Percentiles rank a stretch among this genome's conserved stretches.
Conservation (phyloP, 2,888 invertebrate genomes). For the Nomada fabriciana region DNA sequence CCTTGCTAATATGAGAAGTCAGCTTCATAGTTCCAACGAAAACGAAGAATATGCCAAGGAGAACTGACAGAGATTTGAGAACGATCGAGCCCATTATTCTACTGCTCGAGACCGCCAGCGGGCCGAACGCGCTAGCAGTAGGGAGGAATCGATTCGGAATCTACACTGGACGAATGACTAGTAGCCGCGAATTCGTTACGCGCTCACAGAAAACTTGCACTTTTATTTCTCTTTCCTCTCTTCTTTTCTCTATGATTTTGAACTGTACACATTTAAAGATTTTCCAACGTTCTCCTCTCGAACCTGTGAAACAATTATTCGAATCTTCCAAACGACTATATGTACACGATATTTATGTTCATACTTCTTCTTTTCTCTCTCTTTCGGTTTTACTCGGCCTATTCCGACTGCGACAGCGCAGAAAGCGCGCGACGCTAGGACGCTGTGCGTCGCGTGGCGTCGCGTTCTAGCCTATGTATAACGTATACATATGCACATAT, state of each 20-base stretch:
- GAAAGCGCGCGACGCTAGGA: constrained; percentile 58
- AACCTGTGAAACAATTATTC: constrained; percentile 50
- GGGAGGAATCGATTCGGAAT: constrained; percentile 57
- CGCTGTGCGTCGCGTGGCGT: constrained; percentile 63
- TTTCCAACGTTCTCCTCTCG: constrained; percentile 15
- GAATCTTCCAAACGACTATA: constrained; percentile 47
- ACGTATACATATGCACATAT: neutral
- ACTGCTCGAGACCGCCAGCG: constrained; percentile 21
- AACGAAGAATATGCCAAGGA: constrained; percentile 97
- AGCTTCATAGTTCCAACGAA: constrained; percentile 97
- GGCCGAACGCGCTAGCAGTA: constrained; percentile 42
- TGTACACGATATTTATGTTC: constrained; percentile 72
- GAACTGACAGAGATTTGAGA: constrained; percentile 94
- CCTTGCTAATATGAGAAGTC: constrained; percentile 96
- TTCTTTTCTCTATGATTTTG: neutral
- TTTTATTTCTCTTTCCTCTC: neutral
- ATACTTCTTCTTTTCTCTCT: constrained; percentile 67
- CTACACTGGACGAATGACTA: constrained; percentile 49
- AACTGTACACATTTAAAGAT: constrained; percentile 43
- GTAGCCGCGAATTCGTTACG: constrained; percentile 40
- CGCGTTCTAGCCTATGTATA: neutral
- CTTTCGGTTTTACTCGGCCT: constrained; percentile 38
- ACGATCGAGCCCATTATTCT: constrained; percentile 90
- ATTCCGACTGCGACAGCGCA: constrained; percentile 66
- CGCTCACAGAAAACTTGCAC: constrained; percentile 21